Conservation (phyloP, 2,888 invertebrate genomes). For the Ormyrus nitidulus region DNA sequence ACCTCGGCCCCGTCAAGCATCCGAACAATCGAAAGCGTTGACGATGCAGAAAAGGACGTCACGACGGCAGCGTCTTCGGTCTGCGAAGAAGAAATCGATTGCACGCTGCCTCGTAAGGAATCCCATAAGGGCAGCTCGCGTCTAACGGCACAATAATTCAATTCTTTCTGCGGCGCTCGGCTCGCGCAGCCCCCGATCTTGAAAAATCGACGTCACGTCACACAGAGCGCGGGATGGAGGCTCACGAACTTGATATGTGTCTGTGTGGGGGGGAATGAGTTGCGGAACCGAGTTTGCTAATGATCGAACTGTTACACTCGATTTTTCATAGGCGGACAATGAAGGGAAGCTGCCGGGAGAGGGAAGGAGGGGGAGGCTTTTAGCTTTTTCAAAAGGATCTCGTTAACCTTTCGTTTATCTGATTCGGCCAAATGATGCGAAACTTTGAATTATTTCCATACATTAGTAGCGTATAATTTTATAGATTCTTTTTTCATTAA, state of each 20-base stretch:
- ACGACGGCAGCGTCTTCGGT: too few relatives aligned
- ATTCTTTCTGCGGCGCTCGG: neutral
- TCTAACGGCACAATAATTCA: slow-evolving; percentile 54
- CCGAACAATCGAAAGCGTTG: too few relatives aligned
- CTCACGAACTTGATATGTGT: neutral
- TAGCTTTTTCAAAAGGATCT: neutral
- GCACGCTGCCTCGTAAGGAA: too few relatives aligned
- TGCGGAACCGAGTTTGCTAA: slow-evolving; percentile 21
- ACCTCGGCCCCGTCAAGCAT: too few relatives aligned
- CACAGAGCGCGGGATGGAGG: too few relatives aligned
- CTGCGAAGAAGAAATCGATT: too few relatives aligned
- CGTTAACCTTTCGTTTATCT: neutral
- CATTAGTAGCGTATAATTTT: too few relatives aligned
- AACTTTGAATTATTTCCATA: too few relatives aligned
- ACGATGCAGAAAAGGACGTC: too few relatives aligned
- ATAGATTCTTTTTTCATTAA: too few relatives aligned
- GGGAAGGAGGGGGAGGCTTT: neutral
- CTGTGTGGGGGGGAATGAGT: neutral
- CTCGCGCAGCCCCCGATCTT: slow-evolving; percentile 7
- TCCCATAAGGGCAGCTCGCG: slow-evolving; percentile 27
- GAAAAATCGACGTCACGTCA: slow-evolving; percentile 24
- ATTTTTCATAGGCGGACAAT: slow-evolving; percentile 17
- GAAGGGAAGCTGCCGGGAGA: neutral
- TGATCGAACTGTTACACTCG: slow-evolving; percentile 1
- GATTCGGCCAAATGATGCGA: too few relatives aligned